Percentiles rank a stretch among this genome's conserved stretches.
These are phyloP conservation scores for Xanthia togata DNA, from an alignment of 2,888 invertebrate species.

Conservation along the genomic window DNA sequence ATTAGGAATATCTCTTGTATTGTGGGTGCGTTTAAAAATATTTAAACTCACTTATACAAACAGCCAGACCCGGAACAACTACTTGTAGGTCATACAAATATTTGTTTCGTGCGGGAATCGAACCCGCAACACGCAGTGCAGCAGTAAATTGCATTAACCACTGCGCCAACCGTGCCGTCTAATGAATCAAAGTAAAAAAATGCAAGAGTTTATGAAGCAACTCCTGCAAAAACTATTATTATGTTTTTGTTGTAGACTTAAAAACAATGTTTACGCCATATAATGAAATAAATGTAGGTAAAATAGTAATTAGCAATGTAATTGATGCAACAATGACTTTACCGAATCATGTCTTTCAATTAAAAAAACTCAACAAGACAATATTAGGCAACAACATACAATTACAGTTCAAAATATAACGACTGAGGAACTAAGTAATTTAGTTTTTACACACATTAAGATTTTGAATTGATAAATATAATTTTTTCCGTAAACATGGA, in stretches of 20 bases:
- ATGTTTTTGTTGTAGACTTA: not conserved
- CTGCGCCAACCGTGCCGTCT: too few species aligned
- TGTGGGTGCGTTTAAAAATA: too few species aligned
- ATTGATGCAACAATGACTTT: conserved; percentile 28
- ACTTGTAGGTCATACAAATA: too few species aligned
- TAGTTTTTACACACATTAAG: conserved; percentile 39
- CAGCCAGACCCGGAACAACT: too few species aligned
- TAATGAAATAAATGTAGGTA: not conserved
- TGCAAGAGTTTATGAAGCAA: not conserved
- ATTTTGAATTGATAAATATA: conserved; percentile 29
- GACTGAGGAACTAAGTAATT: conserved; percentile 48
- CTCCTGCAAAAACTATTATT: not conserved
- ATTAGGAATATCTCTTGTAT: too few species aligned
- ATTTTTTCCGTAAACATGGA: conserved; percentile 23
- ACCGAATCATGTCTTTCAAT: conserved; percentile 22
- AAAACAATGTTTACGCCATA: not conserved
- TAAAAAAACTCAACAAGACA: conserved; percentile 24
- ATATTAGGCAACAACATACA: conserved; percentile 15
- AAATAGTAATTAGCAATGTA: conserved; percentile 30
- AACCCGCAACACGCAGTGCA: too few species aligned
- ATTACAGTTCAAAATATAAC: conserved; percentile 37
- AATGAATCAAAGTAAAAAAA: too few species aligned
- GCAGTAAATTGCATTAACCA: too few species aligned
- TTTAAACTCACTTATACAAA: too few species aligned
- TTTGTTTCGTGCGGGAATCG: too few species aligned